Conservation (phyloP, 2,113 vertebrate genomes). For the Coregonus clupeaformis region DNA sequence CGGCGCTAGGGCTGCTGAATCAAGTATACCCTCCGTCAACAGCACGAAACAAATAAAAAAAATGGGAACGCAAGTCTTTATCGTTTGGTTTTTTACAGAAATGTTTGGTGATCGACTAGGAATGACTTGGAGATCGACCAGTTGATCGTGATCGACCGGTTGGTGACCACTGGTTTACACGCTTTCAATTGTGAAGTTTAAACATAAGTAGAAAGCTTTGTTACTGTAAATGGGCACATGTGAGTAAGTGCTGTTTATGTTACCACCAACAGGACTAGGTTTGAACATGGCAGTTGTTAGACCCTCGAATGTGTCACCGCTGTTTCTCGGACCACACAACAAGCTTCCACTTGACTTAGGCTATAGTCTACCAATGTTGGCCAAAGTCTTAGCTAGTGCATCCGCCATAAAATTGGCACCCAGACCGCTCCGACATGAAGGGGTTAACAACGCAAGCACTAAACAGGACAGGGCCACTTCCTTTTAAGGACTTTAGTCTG, state of each 20-base stretch:
- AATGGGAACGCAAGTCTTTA: too few relatives aligned
- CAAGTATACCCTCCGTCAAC: too few relatives aligned
- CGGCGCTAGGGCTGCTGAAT: too few relatives aligned
- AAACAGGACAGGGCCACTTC: conserved; percentile 55
- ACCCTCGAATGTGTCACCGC: not conserved
- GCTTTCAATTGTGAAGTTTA: conserved; percentile 31
- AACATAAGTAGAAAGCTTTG: conserved; percentile 41
- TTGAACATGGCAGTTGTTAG: too few relatives aligned
- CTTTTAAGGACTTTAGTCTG: conserved; percentile 69
- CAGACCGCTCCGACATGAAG: conserved; percentile 24
- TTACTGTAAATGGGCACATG: conserved; percentile 59
- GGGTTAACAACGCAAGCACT: conserved; percentile 42
- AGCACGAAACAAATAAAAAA: too few relatives aligned
- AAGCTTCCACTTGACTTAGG: not conserved
- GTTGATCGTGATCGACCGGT: too few relatives aligned
- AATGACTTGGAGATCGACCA: too few relatives aligned
- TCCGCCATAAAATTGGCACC: not conserved
- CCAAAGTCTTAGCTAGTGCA: not conserved
- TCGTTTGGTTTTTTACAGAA: too few relatives aligned
- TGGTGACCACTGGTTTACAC: not conserved
- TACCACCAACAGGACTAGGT: not conserved
- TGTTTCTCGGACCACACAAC: not conserved
- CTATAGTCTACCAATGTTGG: not conserved
- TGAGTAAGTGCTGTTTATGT: conserved; percentile 55
- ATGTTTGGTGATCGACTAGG: too few relatives aligned